Evolutionary conservation across 2,113 vertebrate species (phyloP), one percentile per base, ranked within the genome.

Genomic region (Micromys minutus): DNA sequence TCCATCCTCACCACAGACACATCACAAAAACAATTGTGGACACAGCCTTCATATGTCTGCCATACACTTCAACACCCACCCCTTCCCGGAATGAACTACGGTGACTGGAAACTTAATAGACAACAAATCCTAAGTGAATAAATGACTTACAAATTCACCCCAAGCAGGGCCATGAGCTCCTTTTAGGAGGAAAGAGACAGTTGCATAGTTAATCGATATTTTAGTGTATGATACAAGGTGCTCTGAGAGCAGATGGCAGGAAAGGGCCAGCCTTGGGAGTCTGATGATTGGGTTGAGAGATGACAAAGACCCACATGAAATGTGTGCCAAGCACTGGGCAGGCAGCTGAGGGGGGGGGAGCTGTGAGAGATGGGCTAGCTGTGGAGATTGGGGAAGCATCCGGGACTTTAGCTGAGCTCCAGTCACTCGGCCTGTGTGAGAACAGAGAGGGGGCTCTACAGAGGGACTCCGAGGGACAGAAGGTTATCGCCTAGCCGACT

Each of bases 401-500:
- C 79, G 8, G 39, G 50, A 65, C 42, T 83, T 72, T 19, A 52
- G 26, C 19, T 52, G 24, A n/a, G 21, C 59, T 65, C 19, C 77
- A 42, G 31, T 69, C 42, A n/a, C 50, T 86, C 65, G 34, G 29
- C 67, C 72, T 81, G 17, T 19, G 80, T 52, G 87, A n/a, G 8
- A 16, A 24, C 7, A 39, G 29, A 5, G 39, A 83, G 47, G 61
- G 65, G 47, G 36, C 34, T 22, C 80, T 24, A 13, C 21, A 31
- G 52, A 92, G 65, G 45, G 15, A 42, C 61, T 77, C 76, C 24
- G 63, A 61, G n/a, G 55, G 75, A 84, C n/a, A 8, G 69, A 39
- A 63, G 76, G 39, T 76, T 91, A 88, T 42, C n/a, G 71, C 80
- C 52, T 92, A 36, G 88, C n/a, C 59, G 65, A 36, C 24, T 36